Evolutionary conservation across 2,113 vertebrate genomes (phyloP).

Genomic region (Lanius ludovicianus): DNA sequence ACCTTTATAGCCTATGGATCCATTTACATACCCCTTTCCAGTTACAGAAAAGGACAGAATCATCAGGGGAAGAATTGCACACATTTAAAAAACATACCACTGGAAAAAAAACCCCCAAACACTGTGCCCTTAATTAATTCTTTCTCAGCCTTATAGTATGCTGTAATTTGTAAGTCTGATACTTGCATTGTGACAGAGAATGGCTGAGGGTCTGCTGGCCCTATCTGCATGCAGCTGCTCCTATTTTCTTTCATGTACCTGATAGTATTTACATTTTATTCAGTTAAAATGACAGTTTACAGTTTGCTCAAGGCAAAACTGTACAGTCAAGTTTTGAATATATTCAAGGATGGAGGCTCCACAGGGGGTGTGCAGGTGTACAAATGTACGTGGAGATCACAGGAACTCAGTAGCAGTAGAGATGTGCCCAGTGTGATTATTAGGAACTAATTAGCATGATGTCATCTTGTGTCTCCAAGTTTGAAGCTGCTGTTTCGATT

Average conservation of each 20-base stretch:
- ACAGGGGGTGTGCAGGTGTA: neutral
- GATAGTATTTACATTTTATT: neutral
- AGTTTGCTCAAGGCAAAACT: neutral
- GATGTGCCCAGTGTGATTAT: neutral
- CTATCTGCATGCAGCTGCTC: neutral
- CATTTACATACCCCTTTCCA: neutral
- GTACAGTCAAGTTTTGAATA: neutral
- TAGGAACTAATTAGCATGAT: neutral
- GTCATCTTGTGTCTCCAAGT: neutral
- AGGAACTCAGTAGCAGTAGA: neutral
- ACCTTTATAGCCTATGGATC: neutral
- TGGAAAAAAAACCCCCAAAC: fast-evolving
- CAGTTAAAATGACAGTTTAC: neutral
- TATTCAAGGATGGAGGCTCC: neutral
- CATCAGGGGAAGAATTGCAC: neutral
- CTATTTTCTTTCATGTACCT: neutral
- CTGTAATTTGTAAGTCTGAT: neutral
- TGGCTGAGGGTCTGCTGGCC: neutral
- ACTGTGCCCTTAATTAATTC: neutral
- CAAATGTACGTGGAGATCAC: neutral
- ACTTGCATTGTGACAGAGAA: neutral
- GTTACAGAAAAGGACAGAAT: neutral
- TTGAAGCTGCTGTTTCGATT: neutral
- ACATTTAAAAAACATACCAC: neutral
- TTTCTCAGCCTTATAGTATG: neutral